Evolutionary conservation across 2,113 vertebrate genomes (phyloP).

Genomic region (Ranitomeya variabilis): DNA sequence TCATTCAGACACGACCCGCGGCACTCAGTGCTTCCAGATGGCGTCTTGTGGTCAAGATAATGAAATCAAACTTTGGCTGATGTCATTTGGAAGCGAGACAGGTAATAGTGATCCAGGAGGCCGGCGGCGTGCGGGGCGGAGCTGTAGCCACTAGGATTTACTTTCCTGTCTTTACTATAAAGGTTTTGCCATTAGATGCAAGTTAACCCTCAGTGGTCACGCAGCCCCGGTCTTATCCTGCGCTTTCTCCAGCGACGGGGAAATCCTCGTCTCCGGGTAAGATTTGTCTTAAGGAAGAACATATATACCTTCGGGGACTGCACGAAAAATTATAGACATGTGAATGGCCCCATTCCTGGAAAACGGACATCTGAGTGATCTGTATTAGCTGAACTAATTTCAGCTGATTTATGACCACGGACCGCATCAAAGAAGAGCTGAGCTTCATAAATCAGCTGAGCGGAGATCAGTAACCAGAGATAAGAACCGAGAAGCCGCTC

Average conservation of each 20-base stretch:
- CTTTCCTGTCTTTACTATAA: constrained; percentile 55
- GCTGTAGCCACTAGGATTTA: too few relatives aligned
- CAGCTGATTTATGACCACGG: too few relatives aligned
- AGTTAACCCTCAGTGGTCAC: constrained; percentile 76
- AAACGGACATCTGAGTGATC: too few relatives aligned
- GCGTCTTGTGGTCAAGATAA: constrained; percentile 90
- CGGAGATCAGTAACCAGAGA: too few relatives aligned
- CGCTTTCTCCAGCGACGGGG: constrained; percentile 84
- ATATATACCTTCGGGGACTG: too few relatives aligned
- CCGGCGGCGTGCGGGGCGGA: neutral
- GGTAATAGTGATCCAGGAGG: constrained; percentile 70
- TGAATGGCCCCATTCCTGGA: too few relatives aligned
- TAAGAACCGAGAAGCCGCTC: too few relatives aligned
- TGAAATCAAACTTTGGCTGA: constrained; percentile 81
- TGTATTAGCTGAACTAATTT: too few relatives aligned
- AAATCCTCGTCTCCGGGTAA: constrained; percentile 84
- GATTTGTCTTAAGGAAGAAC: constrained; percentile 3
- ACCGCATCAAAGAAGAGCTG: too few relatives aligned
- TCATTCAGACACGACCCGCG: constrained; percentile 68
- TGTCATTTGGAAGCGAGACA: constrained; percentile 72
- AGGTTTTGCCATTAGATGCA: constrained; percentile 76
- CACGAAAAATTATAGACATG: too few relatives aligned
- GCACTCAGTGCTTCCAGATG: constrained; percentile 74
- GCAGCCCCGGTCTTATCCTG: constrained; percentile 85
- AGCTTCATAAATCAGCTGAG: too few relatives aligned